A percentile compares a stretch with the other conserved stretches of the same genome.
Conservation (phyloP, 2,797 vertebrate species). For the Esox lucius region DNA sequence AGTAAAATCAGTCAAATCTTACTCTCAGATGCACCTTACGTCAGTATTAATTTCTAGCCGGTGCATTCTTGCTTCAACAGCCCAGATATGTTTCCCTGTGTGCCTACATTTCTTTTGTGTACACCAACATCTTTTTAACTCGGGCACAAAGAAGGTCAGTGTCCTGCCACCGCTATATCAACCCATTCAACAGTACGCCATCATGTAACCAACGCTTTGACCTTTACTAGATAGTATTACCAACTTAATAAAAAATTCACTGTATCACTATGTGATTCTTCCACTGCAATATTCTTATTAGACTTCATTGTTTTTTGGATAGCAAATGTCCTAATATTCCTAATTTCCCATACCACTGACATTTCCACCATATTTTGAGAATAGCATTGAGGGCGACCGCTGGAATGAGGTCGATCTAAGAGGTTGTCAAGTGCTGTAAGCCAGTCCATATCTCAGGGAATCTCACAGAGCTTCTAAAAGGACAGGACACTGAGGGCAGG, state of each 20-base stretch:
- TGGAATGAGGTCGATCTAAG: constrained; percentile 53
- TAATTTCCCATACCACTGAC: constrained; percentile 23
- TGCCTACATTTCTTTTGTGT: no score
- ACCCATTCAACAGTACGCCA: background rate
- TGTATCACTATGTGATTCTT: background rate
- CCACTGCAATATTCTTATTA: background rate
- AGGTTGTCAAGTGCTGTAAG: constrained; percentile 62
- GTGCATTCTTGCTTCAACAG: no score
- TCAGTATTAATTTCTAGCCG: no score
- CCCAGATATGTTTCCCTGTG: no score
- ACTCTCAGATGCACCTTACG: no score
- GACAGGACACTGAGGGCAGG: constrained; percentile 48
- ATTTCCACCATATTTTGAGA: constrained; percentile 36
- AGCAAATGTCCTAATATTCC: constrained; percentile 12
- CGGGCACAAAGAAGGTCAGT: no score
- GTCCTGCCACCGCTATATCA: background rate
- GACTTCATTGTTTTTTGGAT: constrained; percentile 17
- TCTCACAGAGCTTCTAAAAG: constrained; percentile 38
- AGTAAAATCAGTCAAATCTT: no score
- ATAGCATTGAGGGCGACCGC: constrained; percentile 8
- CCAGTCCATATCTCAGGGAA: constrained; percentile 50
- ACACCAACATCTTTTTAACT: no score
- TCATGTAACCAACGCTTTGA: background rate
- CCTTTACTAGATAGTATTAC: no score
- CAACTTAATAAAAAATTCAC: no score